Base-by-base conservation (phyloP, 2,888 invertebrate species). In the Acanthosoma haemorrhoidale region DNA sequence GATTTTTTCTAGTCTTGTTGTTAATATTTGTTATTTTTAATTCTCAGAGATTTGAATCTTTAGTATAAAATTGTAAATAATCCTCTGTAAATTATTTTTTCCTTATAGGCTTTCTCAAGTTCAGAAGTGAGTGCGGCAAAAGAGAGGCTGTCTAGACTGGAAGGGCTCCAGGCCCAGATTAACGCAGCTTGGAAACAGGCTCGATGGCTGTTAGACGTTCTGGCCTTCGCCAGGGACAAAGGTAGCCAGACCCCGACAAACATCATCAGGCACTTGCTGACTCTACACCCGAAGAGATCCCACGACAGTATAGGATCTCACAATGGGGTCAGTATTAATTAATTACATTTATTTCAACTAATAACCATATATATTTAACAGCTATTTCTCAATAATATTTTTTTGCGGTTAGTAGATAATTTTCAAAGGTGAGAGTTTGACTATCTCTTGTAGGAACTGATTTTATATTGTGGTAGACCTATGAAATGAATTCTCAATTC, bases 121-220 rank as follows among this genome's bases (percentile, higher is more conserved):
- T 87, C 87, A 4, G 97, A 97, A 80, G 80, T 96, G 29, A 88
- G 89, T 73, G 85, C 87, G 3, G 94, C 96, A 69, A 94, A 92
- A 80, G 92, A 93, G 76, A 87, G 93, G 70, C 82, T 97, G 41
- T 83, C 86, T 0, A 90, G 90, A 77, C 81, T 98, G 31, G 90
- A 92, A 78, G 91, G 92, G 67, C 85, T 96, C 43, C 96, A 96
- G 78, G 83, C 87, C 34, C 91, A 88, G 77, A 83, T 97, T 58
- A 97, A 97, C 77, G 81, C 86, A 0, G 88, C 94, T 3, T 98
- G 98, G 98, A 94, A 94, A 78, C 89, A 90, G 18, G 90, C 94
- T 51, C 87, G 99, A 16, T 99, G 98, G 98, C 85, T 98, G 18
- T 92, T 96, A 87, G 96, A 97, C 78, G 89, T 96, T 5, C 94